Conservation (phyloP, 2,888 invertebrate species). For the Zaprionus bogoriensis region DNA sequence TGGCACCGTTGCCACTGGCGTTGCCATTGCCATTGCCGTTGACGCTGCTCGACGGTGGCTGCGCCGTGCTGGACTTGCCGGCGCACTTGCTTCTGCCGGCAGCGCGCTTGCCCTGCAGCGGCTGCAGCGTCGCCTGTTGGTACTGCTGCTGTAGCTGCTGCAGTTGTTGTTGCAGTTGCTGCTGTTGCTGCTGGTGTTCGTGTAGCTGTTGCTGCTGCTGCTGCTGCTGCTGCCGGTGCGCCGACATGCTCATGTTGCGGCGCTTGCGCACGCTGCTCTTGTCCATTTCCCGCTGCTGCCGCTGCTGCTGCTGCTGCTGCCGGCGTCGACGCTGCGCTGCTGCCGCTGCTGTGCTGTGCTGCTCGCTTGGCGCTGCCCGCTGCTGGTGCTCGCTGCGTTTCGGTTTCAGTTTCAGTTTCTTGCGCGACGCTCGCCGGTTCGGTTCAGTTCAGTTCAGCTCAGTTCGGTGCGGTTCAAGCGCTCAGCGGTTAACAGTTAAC, state of each 20-base stretch:
- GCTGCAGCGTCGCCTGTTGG: constrained; percentile 1
- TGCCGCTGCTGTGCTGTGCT: constrained; percentile 17
- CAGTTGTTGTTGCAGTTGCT: neutral
- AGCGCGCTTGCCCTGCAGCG: neutral
- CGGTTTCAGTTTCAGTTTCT: constrained; percentile 74
- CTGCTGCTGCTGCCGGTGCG: neutral
- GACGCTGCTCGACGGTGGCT: too few species aligned
- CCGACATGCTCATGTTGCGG: constrained; percentile 11
- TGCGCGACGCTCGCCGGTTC: constrained; percentile 74
- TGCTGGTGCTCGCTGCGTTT: constrained; percentile 28
- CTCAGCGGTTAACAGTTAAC: constrained; percentile 19
- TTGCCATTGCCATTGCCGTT: neutral
- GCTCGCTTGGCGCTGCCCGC: constrained; percentile 17
- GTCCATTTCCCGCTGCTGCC: constrained; percentile 8
- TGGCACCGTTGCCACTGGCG: neutral
- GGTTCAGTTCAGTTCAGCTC: constrained; percentile 44
- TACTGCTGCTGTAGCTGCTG: too few species aligned
- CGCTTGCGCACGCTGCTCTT: constrained; percentile 42
- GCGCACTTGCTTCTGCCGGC: neutral
- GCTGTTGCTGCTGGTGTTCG: constrained; percentile 4
- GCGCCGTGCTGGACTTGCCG: neutral
- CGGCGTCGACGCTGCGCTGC: constrained; percentile 10
- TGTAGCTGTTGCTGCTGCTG: constrained; percentile 2
- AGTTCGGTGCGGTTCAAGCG: constrained; percentile 20
- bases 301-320: constrained; percentile 3